Conservation (phyloP, 1,140 invertebrate genomes). For the Orius insidiosus region DNA sequence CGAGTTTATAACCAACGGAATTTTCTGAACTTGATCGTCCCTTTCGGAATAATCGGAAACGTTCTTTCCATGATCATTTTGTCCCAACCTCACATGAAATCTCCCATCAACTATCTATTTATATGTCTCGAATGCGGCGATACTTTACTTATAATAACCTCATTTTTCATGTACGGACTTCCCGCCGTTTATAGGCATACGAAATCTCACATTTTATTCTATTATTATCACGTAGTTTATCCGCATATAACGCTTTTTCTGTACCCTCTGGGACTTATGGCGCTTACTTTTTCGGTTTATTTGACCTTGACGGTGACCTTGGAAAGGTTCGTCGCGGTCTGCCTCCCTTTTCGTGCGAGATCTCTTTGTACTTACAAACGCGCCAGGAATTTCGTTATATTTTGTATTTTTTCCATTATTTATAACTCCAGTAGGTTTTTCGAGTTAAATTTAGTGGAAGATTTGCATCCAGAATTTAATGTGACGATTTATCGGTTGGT, state of each 20-base stretch:
- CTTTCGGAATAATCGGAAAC: slow-evolving; percentile 77
- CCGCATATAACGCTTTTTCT: slow-evolving; percentile 63
- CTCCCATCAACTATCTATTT: slow-evolving; percentile 83
- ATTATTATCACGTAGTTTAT: slow-evolving; percentile 63
- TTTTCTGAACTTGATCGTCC: slow-evolving; percentile 68
- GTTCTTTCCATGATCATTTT: slow-evolving; percentile 78
- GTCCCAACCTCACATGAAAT: slow-evolving; percentile 79
- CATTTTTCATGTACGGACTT: slow-evolving; percentile 72
- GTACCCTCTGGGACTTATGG: slow-evolving; percentile 72
- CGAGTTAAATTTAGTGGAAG: slow-evolving; percentile 24
- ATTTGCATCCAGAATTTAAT: slow-evolving; percentile 26
- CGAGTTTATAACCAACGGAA: slow-evolving; percentile 70
- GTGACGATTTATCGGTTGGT: slow-evolving; percentile 50
- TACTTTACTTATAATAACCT: slow-evolving; percentile 67
- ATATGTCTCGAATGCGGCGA: slow-evolving; percentile 82
- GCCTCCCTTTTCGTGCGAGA: slow-evolving; percentile 73
- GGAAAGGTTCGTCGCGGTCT: slow-evolving; percentile 91
- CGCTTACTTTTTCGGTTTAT: slow-evolving; percentile 87
- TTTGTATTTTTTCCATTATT: slow-evolving; percentile 73
- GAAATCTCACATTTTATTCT: slow-evolving; percentile 47
- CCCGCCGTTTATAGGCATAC: slow-evolving; percentile 71
- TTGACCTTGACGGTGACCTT: slow-evolving; percentile 87
- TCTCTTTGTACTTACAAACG: slow-evolving; percentile 80
- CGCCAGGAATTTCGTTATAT: slow-evolving; percentile 76
- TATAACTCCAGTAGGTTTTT: slow-evolving; percentile 69